Percentiles rank a stretch among this genome's conserved stretches.
These are phyloP conservation scores for Bibio marci DNA, from an alignment of 2,888 invertebrate species.

Conservation along the genomic window DNA sequence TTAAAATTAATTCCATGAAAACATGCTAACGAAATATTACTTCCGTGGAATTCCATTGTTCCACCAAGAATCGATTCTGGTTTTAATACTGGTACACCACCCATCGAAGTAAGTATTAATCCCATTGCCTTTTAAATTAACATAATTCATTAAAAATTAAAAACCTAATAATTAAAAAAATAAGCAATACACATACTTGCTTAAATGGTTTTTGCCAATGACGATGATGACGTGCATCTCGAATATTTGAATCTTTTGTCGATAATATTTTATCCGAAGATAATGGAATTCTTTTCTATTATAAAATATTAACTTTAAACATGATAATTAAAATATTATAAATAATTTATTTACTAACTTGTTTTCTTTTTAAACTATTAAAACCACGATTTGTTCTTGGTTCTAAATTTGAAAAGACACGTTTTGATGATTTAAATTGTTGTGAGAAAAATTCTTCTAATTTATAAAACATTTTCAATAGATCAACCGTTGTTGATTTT, in stretches of 20 bases:
- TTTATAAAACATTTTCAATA: slow-evolving; percentile 92
- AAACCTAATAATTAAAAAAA: no score
- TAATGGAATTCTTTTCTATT: not conserved
- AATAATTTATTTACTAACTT: slow-evolving; percentile 8
- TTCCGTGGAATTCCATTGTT: slow-evolving; percentile 74
- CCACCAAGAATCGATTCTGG: slow-evolving; percentile 57
- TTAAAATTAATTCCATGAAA: slow-evolving; percentile 97
- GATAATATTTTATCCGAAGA: slow-evolving; percentile 14
- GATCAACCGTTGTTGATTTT: slow-evolving; percentile 90
- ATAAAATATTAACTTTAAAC: no score
- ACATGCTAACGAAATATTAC: slow-evolving; percentile 86
- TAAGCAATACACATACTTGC: no score
- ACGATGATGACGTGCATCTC: slow-evolving; percentile 65
- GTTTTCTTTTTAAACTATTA: slow-evolving; percentile 25
- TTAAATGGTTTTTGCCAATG: slow-evolving; percentile 87
- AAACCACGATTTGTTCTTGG: slow-evolving; percentile 22
- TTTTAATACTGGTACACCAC: slow-evolving; percentile 46
- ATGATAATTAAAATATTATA: no score
- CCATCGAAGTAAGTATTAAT: slow-evolving; percentile 56
- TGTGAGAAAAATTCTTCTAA: slow-evolving; percentile 95
- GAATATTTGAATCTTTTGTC: slow-evolving; percentile 22
- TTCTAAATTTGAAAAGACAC: slow-evolving; percentile 65
- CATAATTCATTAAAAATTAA: no score
- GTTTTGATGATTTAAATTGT: slow-evolving; percentile 89
- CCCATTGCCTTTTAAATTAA: slow-evolving; percentile 39